Conservation (phyloP, 2,888 invertebrate species). For the Leuctra nigra region DNA sequence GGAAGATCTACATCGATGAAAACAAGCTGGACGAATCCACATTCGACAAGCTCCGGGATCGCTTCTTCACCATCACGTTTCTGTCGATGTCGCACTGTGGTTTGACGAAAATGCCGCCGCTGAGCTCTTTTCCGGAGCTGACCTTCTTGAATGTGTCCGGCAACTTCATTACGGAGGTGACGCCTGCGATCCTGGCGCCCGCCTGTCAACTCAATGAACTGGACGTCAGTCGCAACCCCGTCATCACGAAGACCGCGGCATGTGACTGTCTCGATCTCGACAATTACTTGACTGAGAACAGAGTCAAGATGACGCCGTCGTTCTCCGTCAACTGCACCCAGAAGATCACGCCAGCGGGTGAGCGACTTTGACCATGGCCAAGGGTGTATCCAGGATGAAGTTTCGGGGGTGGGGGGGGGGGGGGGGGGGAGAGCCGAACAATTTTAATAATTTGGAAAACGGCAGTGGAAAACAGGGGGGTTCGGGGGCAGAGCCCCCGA, state of each 20-base stretch:
- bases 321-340: conserved; percentile 3
- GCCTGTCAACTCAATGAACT: conserved; percentile 55
- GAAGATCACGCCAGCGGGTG: too few relatives aligned
- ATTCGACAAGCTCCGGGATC: conserved; percentile 40
- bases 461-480: too few relatives aligned
- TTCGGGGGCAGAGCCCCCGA: too few relatives aligned
- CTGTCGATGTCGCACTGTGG: conserved; percentile 55
- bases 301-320: conserved; percentile 23
- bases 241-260: conserved; percentile 17
- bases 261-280: conserved; percentile 27
- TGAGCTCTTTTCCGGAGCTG: conserved; percentile 53
- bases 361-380: too few relatives aligned
- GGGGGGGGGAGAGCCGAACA: too few relatives aligned
- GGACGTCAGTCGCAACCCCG: conserved; percentile 42
- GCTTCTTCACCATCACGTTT: too few relatives aligned
- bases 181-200: conserved; percentile 49
- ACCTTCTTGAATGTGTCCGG: conserved; percentile 54
- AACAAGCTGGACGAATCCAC: conserved; percentile 45
- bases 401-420: too few relatives aligned
- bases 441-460: too few relatives aligned
- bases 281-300: conserved; percentile 25
- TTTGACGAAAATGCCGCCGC: conserved; percentile 50
- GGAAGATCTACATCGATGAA: conserved; percentile 53
- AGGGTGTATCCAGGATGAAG: too few relatives aligned
- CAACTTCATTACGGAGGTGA: conserved; percentile 47